phyloP scores from a whole-genome alignment of 2,888 invertebrate species.

The Xanthia togata region DNA sequence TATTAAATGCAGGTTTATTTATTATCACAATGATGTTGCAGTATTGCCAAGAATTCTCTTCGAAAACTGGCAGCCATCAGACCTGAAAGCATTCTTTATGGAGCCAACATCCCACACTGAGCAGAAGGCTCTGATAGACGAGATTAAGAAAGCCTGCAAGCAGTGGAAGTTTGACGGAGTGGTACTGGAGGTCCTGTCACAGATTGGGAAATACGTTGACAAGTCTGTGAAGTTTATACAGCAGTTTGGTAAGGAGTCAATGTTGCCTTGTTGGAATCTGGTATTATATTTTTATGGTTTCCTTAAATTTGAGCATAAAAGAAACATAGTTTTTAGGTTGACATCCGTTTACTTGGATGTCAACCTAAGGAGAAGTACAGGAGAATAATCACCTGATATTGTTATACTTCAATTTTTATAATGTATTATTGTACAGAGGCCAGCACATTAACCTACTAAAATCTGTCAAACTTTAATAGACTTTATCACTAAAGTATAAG shows the following conservation, averaged over 20 bases:
- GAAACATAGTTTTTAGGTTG: background rate
- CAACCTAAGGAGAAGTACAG: too few species aligned
- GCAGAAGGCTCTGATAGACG: slow-evolving; percentile 92
- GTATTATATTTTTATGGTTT: too few species aligned
- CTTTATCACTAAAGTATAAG: too few species aligned
- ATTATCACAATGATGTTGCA: slow-evolving; percentile 80
- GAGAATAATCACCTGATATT: background rate
- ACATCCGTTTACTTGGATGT: too few species aligned
- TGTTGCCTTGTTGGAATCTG: background rate
- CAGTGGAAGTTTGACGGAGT: slow-evolving; percentile 96
- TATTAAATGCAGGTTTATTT: background rate
- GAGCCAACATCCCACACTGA: slow-evolving; percentile 92
- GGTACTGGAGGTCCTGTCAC: slow-evolving; percentile 97
- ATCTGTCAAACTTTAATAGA: too few species aligned
- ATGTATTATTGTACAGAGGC: too few species aligned
- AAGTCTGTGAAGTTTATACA: slow-evolving; percentile 92
- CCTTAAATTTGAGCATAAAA: background rate
- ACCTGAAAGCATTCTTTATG: slow-evolving; percentile 93
- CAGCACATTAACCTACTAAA: too few species aligned
- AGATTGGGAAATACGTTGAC: slow-evolving; percentile 92
- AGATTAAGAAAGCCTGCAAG: slow-evolving; percentile 93
- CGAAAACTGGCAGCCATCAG: slow-evolving; percentile 95
- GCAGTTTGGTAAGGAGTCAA: slow-evolving; percentile 88
- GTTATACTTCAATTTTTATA: background rate
- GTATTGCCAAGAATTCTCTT: slow-evolving; percentile 97